These are phyloP conservation scores for Asarcornis scutulata DNA, from an alignment of 2,113 vertebrate genomes.

Conservation along the genomic window DNA sequence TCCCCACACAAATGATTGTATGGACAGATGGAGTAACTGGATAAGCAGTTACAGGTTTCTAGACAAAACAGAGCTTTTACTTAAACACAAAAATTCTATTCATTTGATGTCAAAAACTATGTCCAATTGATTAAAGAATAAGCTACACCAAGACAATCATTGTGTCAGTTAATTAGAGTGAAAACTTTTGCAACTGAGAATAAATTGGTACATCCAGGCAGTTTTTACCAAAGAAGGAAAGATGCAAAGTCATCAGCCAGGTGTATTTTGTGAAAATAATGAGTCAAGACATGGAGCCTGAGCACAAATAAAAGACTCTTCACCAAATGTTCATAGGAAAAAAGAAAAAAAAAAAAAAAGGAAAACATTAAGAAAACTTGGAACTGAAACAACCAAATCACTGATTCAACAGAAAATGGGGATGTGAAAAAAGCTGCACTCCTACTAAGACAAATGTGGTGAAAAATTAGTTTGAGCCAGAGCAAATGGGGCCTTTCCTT, in stretches of 20 bases:
- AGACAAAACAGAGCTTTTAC: neutral
- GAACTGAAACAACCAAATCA: constrained; percentile 29
- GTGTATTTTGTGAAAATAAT: constrained; percentile 1
- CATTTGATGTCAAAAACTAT: accelerated
- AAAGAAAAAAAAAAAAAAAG: neutral
- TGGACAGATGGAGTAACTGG: neutral
- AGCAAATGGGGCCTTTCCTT: neutral
- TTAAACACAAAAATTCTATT: neutral
- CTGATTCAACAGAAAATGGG: neutral
- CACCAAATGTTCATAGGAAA: neutral
- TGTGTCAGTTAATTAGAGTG: neutral
- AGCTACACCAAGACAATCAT: neutral
- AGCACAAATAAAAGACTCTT: neutral
- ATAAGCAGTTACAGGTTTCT: neutral
- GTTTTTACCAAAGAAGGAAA: constrained; percentile 39
- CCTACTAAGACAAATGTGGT: neutral
- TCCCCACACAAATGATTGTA: neutral
- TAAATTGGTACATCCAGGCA: neutral
- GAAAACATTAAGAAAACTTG: neutral
- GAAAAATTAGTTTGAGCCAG: neutral
- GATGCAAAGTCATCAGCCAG: neutral
- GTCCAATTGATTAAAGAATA: neutral
- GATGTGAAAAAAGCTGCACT: neutral
- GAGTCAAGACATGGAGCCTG: neutral
- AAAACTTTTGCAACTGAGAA: neutral